These are phyloP conservation scores for Actinopyga echinites DNA, from an alignment of 53 echinoderm and acorn worm genomes.

Conservation along the genomic window DNA sequence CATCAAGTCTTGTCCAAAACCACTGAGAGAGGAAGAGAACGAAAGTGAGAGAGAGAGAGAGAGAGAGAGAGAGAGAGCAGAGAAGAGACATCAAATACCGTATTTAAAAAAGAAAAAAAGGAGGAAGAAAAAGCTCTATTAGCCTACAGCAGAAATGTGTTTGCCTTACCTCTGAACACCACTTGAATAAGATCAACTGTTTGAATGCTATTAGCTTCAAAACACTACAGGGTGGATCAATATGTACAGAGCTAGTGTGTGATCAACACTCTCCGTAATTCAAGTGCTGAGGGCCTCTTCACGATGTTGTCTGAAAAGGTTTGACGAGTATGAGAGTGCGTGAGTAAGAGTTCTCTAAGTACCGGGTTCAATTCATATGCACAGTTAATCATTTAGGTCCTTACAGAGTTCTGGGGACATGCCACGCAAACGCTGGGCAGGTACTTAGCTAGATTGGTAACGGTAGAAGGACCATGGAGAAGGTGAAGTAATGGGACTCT, in stretches of 20 bases:
- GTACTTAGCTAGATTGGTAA: slow-evolving; percentile 39
- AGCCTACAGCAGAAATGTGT: slow-evolving; percentile 1
- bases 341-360: slow-evolving; percentile 14
- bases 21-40: not conserved
- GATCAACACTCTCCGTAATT: slow-evolving; percentile 21
- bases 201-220: slow-evolving; percentile 47
- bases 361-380: slow-evolving; percentile 23
- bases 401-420: slow-evolving; percentile 21
- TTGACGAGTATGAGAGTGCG: slow-evolving; percentile 30
- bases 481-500: slow-evolving; percentile 27
- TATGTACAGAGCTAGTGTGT: slow-evolving; percentile 35
- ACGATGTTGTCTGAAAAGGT: slow-evolving; percentile 35
- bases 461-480: slow-evolving; percentile 41
- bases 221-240: slow-evolving; percentile 49
- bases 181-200: slow-evolving; percentile 51
- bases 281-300: slow-evolving; percentile 44
- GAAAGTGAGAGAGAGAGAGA: not conserved
- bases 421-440: slow-evolving; percentile 32
- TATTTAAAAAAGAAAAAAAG: slow-evolving; percentile 17
- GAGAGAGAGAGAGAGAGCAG: not conserved
- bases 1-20: not conserved
- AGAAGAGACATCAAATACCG: too few species aligned
- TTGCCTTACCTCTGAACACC: slow-evolving; percentile 30
- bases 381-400: slow-evolving; percentile 36
- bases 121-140: not conserved